Base-by-base conservation (phyloP, 2,888 invertebrate species). In the Lycia hirtaria region DNA sequence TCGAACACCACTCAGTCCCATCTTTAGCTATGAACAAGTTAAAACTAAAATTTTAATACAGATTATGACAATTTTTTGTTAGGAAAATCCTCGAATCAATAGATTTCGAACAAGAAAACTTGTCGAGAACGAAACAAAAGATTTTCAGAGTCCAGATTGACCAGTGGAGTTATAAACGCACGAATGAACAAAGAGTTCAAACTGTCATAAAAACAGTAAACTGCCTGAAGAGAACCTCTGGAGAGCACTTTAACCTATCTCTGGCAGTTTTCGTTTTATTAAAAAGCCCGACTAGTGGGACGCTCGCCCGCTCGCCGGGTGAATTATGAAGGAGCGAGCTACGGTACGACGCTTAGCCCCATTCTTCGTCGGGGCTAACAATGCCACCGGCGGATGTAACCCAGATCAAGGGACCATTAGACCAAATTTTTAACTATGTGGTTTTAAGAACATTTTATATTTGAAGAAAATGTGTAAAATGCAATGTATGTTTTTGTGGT, bases 241-340 rank as follows among this genome's bases (percentile, higher is more conserved):
- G 47, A 35, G 47, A 47, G 47, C 47, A 35, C 35, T 47, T 47
- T 47, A 19, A 47, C 47, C 47, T 47, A 47, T 47, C 35, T 47
- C 33, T 2, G 30, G 33, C 47, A 35, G 35, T 47, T 44, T 44
- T 44, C 44, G 30, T 44, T 47, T 47, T 47, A 47, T 47, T 47
- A 47, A 33, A 47, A 47, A 35, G 20, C 24, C 17, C 35, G 22
- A 26, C 24, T 15, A 15, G 10, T 22, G 2, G 45, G 33, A 20
- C 33, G 14, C 45, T 28, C 14, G 9, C 24, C 32, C 33, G 14
- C 45, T 28, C 14, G 9, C 24, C 32, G 26, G 17, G 47, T 47
- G 47, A 47, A 35, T 47, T 47, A 47, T 47, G 47, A 35, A 47
- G 47, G 35, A 47, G 35, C 32, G 10, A n/a, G 30, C 30, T n/a